Evolutionary conservation across 2,888 invertebrate genomes (phyloP).

Genomic region (Lordiphosa andalusiaca): DNA sequence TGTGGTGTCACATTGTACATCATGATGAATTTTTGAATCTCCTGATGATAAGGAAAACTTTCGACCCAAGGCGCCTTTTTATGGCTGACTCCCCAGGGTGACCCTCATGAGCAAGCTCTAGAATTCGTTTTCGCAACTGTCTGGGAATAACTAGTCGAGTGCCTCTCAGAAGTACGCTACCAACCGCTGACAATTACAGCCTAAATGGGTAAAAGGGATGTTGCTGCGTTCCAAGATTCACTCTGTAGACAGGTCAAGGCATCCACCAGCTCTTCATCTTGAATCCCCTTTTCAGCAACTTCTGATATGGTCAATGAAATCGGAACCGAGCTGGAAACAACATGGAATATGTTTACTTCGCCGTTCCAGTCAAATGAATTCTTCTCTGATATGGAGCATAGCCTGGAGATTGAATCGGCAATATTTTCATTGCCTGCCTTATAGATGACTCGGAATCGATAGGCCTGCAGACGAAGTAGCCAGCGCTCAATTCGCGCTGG

Average conservation of each 20-base stretch:
- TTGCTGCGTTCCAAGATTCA: slow-evolving; percentile 7
- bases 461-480: too few species aligned
- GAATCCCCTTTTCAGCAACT: slow-evolving; percentile 11
- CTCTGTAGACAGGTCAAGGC: slow-evolving; percentile 10
- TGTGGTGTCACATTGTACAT: too few species aligned
- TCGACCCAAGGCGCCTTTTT: neutral
- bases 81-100: neutral
- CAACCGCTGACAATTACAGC: neutral
- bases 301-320: slow-evolving; percentile 11
- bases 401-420: slow-evolving; percentile 4
- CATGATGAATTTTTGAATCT: too few species aligned
- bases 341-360: slow-evolving; percentile 5
- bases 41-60: too few species aligned
- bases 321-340: slow-evolving; percentile 2
- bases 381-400: slow-evolving; percentile 3
- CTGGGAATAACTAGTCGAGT: neutral
- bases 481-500: too few species aligned
- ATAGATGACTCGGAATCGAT: slow-evolving; percentile 5
- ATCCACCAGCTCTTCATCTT: slow-evolving; percentile 9
- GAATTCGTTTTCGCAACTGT: too few species aligned
- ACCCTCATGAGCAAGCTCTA: too few species aligned
- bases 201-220: slow-evolving; percentile 2
- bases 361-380: slow-evolving; percentile 3
- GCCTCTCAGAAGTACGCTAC: neutral
- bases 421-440: slow-evolving; percentile 7